Percentiles rank a stretch among this genome's conserved stretches.
Conservation (phyloP, 2,797 vertebrate species). For the Pristis pectinata region DNA sequence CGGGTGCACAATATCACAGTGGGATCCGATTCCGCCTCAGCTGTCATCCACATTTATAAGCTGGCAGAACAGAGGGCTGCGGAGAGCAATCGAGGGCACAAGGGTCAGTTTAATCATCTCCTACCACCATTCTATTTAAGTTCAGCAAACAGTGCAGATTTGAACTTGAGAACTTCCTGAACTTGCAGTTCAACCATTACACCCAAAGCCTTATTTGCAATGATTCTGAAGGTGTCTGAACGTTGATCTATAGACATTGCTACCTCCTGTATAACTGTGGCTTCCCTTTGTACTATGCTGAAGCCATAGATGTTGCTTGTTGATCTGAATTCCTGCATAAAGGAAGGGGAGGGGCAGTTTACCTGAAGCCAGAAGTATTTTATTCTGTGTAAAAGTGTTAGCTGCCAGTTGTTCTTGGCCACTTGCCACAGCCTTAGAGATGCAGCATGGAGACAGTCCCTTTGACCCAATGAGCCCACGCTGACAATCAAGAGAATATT, state of each 20-base stretch:
- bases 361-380: no score
- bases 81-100: not conserved
- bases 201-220: not conserved
- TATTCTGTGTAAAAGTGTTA: no score
- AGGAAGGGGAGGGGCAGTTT: no score
- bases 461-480: no score
- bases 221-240: not conserved
- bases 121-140: not conserved
- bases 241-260: not conserved
- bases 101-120: not conserved
- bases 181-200: not conserved
- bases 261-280: not conserved
- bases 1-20: not conserved
- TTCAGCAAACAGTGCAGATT: slow-evolving; percentile 3
- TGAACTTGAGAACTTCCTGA: not conserved
- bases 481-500: no score
- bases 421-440: no score
- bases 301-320: no score
- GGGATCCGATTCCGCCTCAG: not conserved
- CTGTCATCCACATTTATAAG: not conserved
- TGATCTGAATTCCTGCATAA: no score
- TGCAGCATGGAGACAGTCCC: no score
- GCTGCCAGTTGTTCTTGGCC: no score
- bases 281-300: not conserved
- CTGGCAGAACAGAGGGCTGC: not conserved